Percentiles rank a stretch among this genome's conserved stretches.
phyloP scores from a whole-genome alignment of 1,140 invertebrate species.

The Delia radicum region DNA sequence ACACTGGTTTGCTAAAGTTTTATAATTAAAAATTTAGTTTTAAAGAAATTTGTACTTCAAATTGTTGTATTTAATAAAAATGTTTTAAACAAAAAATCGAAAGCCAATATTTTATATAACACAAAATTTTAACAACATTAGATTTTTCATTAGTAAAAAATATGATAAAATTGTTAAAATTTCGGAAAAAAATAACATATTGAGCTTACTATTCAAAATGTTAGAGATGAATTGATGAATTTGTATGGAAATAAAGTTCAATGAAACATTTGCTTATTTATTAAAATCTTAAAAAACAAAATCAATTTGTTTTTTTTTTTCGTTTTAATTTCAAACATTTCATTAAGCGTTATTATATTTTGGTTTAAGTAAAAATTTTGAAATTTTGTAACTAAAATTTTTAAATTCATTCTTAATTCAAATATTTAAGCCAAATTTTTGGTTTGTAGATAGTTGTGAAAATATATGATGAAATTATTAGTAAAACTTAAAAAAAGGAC shows the following conservation, averaged over 20 bases:
- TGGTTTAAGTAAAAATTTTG: neutral
- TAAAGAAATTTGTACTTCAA: neutral
- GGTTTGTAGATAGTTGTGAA: neutral
- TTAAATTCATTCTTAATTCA: neutral
- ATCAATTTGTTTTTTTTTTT: too few relatives aligned
- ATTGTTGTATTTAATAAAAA: neutral
- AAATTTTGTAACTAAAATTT: conserved; percentile 7
- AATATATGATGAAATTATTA: neutral
- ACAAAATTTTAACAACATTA: neutral
- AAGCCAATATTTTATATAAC: too few relatives aligned
- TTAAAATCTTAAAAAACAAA: too few relatives aligned
- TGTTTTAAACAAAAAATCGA: too few relatives aligned
- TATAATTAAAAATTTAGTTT: too few relatives aligned
- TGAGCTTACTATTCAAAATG: too few relatives aligned
- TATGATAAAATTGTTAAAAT: neutral
- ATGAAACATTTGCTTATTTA: neutral
- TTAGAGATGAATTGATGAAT: too few relatives aligned
- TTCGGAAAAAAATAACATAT: neutral
- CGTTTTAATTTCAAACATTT: neutral
- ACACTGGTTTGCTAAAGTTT: too few relatives aligned
- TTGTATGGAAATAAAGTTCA: neutral
- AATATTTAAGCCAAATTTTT: conserved; percentile 10
- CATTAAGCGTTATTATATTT: neutral
- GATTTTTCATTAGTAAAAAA: neutral
- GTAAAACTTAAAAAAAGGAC: neutral